Evolutionary conservation across 2,797 vertebrate genomes (phyloP), one percentile per base, ranked within the genome.

Genomic region (Poecilia velifera): DNA sequence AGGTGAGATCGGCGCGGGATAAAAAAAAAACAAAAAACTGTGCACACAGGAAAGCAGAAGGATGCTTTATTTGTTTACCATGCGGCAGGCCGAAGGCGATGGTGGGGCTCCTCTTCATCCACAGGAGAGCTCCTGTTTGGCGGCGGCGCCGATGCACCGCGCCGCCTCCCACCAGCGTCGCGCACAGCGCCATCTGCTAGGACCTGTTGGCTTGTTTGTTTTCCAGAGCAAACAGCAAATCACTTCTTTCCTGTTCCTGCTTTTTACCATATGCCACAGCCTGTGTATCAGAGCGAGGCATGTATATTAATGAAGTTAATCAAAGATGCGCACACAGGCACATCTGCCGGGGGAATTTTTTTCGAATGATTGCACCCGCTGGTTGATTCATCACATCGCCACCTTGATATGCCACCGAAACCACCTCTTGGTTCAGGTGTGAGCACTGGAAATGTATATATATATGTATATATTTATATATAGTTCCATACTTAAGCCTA

Each of bases 181-280:
- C 85, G 86, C 89, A 86, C 94, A 91, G 95, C 95, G 92, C 97
- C 98, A 99, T 99, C 98, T 99, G 98, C 96, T 96, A 96, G 95
- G 97, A 98, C 98, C 97, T 98, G 97, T 98, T 98, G 97, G 96
- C 97, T 96, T 98, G 97, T 98, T 99, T 98, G 97, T 98, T 98
- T 98, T 98, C 96, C 95, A 96, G 96, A 97, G 96, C 97, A 97
- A 98, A 98, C 98, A 98, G 97, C 97, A 98, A 98, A 99, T 97
- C 96, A 97, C 96, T 97, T 95, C 96, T 98, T 96, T 98, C 97
- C 97, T 97, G 96, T 97, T 97, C 96, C 96, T 93, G 93, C 96
- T 97, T 98, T 97, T 96, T 96, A 96, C 97, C 98, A 99, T 99
- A 99, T 99, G 98, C 97, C 96, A 94, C 96, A 94, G 96, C 96